Base-by-base conservation (phyloP, 1,140 invertebrate species). In the Forficula auricularia region DNA sequence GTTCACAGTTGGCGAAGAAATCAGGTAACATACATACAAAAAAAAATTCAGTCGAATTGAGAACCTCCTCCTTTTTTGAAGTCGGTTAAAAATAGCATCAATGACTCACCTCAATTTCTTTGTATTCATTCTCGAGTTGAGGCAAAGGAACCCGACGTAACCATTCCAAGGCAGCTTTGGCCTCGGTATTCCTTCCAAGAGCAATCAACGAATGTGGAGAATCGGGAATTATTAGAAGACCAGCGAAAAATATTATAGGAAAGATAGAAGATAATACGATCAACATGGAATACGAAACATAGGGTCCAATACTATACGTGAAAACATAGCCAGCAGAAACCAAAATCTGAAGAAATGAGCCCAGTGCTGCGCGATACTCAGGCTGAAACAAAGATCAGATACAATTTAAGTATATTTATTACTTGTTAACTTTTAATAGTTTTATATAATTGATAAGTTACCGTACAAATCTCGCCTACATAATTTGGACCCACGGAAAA, bases 211-310 rank as follows among this genome's bases (percentile, higher is more conserved):
- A 85, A 48, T 84, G 74, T 0, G 84, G 82, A 9, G 81, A 82
- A 59, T 87, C 83, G 0, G 82, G 81, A 64, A 84, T 73, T 50
- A 70, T 73, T 27, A 63, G 62, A 54, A 81, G 77, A 1, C 67
- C 69, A 0, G 75, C 45, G 10, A 78, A 64, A 45, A 78, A 74
- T 2, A 76, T 48, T 0, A 73, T 55, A 0, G 76, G 66, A 19
- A 75, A 56, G 0, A 64, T 52, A 20, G 74, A 62, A 48, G 70
- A 70, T 4, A 27, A 4, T 27, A 27, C 10, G 1, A 72, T 69
- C 10, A 73, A 65, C 0, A 67, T 61, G 18, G 68, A 59, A 38
- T 71, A 70, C n/a, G 66, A 67, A 1, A 72, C 64, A 41, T 68
- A 71, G 1, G 71, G 63, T 2, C 79, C 79, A 40, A 79, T 64